These are phyloP conservation scores for Tapirus terrestris DNA, from an alignment of 2,113 vertebrate genomes.

Conservation along the genomic window DNA sequence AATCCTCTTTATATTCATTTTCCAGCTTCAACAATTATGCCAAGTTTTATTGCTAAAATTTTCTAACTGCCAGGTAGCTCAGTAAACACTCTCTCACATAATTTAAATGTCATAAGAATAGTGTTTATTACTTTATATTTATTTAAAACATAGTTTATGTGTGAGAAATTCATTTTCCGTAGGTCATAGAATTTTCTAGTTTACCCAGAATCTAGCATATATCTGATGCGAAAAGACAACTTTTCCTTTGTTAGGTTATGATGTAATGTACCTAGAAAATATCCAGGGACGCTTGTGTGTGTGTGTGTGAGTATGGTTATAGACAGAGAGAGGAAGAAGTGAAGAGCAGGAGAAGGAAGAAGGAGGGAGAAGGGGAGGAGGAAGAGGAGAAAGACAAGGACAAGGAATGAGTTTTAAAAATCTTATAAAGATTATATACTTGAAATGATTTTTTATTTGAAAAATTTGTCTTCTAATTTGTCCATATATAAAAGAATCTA, in stretches of 20 bases:
- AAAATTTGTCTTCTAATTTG: background rate
- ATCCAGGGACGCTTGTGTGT: background rate
- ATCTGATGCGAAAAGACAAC: background rate
- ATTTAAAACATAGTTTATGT: background rate
- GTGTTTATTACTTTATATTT: background rate
- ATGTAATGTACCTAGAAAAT: background rate
- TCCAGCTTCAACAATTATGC: background rate
- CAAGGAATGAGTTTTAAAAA: background rate
- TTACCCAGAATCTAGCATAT: background rate
- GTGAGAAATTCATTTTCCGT: background rate
- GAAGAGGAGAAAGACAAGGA: background rate
- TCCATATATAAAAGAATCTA: background rate
- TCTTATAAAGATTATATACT: background rate
- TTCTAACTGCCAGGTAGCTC: background rate
- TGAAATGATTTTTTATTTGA: background rate
- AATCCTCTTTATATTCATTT: background rate
- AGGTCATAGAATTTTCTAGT: background rate
- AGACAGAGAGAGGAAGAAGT: background rate
- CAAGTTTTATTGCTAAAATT: background rate
- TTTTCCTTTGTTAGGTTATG: background rate
- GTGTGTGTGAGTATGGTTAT: background rate
- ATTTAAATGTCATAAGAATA: background rate
- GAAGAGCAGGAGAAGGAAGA: background rate
- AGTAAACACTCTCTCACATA: background rate
- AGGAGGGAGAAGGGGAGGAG: no score